Percentiles rank a stretch among this genome's conserved stretches.
Conservation (phyloP, 2,888 invertebrate species). For the Sinotaia quadrata region DNA sequence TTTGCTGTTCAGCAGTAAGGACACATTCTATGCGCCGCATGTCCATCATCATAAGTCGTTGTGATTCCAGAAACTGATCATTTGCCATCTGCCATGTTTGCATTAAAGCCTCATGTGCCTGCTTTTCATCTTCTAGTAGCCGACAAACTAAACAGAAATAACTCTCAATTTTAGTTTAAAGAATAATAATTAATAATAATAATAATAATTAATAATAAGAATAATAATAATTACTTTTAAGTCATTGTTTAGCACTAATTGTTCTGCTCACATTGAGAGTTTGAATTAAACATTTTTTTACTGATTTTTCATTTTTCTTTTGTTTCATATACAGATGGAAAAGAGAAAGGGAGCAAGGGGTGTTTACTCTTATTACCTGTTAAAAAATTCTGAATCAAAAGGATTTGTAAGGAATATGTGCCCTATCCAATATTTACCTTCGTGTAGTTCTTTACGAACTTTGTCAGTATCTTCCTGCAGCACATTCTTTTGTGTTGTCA, state of each 20-base stretch:
- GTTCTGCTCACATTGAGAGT: no score
- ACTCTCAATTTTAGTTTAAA: no score
- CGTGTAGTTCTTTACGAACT: slow-evolving; percentile 69
- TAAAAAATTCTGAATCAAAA: no score
- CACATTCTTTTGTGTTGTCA: slow-evolving; percentile 74
- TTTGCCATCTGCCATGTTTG: slow-evolving; percentile 75
- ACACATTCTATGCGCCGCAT: slow-evolving; percentile 72
- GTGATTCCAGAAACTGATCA: slow-evolving; percentile 74
- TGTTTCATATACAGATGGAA: background rate
- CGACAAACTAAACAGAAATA: slow-evolving; percentile 72
- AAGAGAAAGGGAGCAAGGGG: no score
- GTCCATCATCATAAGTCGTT: slow-evolving; percentile 73
- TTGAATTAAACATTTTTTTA: no score
- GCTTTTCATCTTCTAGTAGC: slow-evolving; percentile 73
- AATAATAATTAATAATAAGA: no score
- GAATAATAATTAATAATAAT: no score
- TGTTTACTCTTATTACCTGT: no score
- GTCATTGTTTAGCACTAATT: no score
- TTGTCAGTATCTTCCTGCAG: slow-evolving; percentile 74
- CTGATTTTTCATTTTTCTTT: background rate
- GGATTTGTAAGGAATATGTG: no score
- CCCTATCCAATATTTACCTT: slow-evolving; percentile 56
- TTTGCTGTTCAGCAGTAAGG: slow-evolving; percentile 72
- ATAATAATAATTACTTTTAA: no score
- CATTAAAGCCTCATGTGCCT: slow-evolving; percentile 72